Base-by-base conservation (phyloP, 2,888 invertebrate genomes). In the Teinopalpus imperialis region DNA sequence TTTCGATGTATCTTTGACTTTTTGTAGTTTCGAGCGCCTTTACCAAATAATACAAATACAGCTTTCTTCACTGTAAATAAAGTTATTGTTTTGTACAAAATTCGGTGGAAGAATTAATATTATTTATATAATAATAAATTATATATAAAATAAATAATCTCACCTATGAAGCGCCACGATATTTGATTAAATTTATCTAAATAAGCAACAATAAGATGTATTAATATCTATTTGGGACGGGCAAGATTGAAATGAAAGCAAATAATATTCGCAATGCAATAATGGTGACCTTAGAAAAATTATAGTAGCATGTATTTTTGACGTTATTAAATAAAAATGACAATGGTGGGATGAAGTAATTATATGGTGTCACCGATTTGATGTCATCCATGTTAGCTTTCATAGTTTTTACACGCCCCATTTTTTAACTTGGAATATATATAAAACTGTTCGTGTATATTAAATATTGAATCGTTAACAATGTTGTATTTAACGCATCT, bases 61-160 rank as follows among this genome's bases (percentile, higher is more conserved):
- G 23, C 14, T 72, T 71, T 62, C 66, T 74, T 74, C 66, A 64
- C 53, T 85, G 82, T 86, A 82, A 76, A 83, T 83, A 85, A 66
- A 69, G 59, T 63, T 64, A 83, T 82, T 66, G 69, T 77, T 83
- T 86, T 85, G 86, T 86, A 82, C 83, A 87, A 86, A 74, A 64
- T 71, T 75, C 72, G 81, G 81, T 85, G 80, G 76, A 81, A 78
- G 81, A 72, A 64, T 64, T 67, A 52, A 52, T 49, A 56, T 48
- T 56, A 56, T 57, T 48, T 54, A 54, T 51, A 27, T 57, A 53
- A 49, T 55, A 39, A 58, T 56, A n/a, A n/a, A 16, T 57, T 61
- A 56, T 50, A 53, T 58, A 49, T 39, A 57, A 16, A 16, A 16
- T 16, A 16, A 16, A 4, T 4, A 4, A 29, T 27, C 8, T 24